Percentiles rank a stretch among this genome's conserved stretches.
Conservation (phyloP, 2,797 vertebrate species). For the Garrulus glandarius region DNA sequence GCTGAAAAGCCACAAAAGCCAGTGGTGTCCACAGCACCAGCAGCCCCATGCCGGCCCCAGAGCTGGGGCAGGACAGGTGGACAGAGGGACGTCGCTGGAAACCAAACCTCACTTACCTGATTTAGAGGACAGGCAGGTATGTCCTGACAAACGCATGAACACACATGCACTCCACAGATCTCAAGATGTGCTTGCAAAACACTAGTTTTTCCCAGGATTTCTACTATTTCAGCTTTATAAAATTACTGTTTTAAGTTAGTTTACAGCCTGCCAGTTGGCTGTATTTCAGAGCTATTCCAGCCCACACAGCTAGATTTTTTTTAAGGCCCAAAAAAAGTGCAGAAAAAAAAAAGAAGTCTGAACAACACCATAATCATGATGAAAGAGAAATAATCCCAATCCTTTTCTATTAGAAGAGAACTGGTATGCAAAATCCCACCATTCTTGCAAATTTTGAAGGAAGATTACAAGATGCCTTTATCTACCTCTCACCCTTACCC, state of each 20-base stretch:
- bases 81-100: background rate
- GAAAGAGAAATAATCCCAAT: background rate
- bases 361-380: background rate
- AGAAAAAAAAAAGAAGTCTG: accelerated
- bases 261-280: background rate
- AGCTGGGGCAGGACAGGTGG: background rate
- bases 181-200: background rate
- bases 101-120: background rate
- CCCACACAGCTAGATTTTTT: background rate
- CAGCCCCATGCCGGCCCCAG: background rate
- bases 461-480: background rate
- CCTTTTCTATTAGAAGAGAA: background rate
- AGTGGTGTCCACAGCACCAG: background rate
- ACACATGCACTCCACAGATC: background rate
- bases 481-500: background rate
- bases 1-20: background rate
- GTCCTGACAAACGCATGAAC: background rate
- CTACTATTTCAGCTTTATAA: constrained; percentile 4
- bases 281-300: constrained; percentile 32
- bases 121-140: background rate
- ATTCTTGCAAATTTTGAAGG: background rate
- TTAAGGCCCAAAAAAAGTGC: background rate
- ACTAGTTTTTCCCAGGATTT: constrained; percentile 3
- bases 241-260: background rate
- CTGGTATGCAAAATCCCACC: background rate